These are phyloP conservation scores for Spermophilus dauricus DNA, from an alignment of 2,113 vertebrate genomes.

Conservation along the genomic window DNA sequence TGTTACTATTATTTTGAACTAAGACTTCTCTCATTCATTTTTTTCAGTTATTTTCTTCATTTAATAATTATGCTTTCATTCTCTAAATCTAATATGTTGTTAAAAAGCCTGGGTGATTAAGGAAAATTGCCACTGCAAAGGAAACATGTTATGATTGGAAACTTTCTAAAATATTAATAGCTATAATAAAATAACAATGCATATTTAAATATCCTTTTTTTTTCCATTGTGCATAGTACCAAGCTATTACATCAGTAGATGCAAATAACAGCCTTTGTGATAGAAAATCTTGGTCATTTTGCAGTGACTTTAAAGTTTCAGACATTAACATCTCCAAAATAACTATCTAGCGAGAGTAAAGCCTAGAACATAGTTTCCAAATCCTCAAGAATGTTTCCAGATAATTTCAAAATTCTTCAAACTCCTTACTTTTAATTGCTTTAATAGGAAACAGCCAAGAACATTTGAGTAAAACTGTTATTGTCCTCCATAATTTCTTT, in stretches of 20 bases:
- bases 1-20: constrained; percentile 25
- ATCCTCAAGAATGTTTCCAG: background rate
- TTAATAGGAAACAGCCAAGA: background rate
- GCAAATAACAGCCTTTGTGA: background rate
- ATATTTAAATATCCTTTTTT: background rate
- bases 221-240: background rate
- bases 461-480: background rate
- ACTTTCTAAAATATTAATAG: constrained; percentile 15
- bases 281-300: background rate
- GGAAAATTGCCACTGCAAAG: background rate
- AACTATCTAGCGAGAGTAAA: background rate
- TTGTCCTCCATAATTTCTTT: background rate
- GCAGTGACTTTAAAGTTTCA: background rate
- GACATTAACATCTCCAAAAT: background rate
- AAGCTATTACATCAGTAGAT: background rate
- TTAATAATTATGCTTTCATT: background rate
- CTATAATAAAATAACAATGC: background rate
- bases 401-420: constrained; percentile 35
- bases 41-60: background rate
- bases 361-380: background rate
- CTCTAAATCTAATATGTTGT: background rate
- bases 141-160: background rate
- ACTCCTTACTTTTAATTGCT: background rate
- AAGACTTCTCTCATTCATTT: background rate
- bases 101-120: constrained; percentile 36